Base-by-base conservation (phyloP, 2,888 invertebrate genomes). In the Cataglyphis rosenhaueri region DNA sequence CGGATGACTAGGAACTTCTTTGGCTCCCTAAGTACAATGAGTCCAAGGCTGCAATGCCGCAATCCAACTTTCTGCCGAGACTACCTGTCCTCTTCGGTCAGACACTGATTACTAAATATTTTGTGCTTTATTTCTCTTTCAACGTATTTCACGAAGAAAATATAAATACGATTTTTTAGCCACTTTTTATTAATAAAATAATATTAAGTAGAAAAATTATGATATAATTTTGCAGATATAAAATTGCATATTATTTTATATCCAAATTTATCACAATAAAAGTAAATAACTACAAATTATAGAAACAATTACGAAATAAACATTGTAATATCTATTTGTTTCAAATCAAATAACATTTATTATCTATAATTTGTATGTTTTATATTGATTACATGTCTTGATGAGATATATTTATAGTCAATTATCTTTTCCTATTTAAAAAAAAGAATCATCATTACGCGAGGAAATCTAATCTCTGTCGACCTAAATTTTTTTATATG, bases 41-140 rank as follows among this genome's bases (percentile, higher is more conserved):
- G 91, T 90, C 91, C 92, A 92, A 92, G 92, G 92, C 91, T 89
- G 75, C 71, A 68, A 85, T 91, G 88, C 85, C 85, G 92, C 91
- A 90, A 91, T 89, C 83, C 83, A 83, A 91, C 92, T 92, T 92
- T 92, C 91, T 89, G 91, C 75, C 79, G 78, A 55, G 78, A 82
- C 82, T 84, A 71, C 65, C 75, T 83, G 81, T 71, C 68, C 83
- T 88, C 87, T 85, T 89, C 83, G 83, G 78, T 75, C 81, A 84
- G 84, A 78, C 84, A 89, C 90, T 89, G 89, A 87, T 91, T 91
- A 85, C 91, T 90, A 90, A 90, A 91, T 89, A 89, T 89, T 92
- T 85, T 68, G 83, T 78, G 66, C 79, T 75, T 86, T 71, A 66
- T 74, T 81, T 78, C 65, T 86, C 48, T 71, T 48, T n/a, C 32